These are phyloP conservation scores for Atractosteus spatula DNA, from an alignment of 2,113 vertebrate species.

Conservation along the genomic window DNA sequence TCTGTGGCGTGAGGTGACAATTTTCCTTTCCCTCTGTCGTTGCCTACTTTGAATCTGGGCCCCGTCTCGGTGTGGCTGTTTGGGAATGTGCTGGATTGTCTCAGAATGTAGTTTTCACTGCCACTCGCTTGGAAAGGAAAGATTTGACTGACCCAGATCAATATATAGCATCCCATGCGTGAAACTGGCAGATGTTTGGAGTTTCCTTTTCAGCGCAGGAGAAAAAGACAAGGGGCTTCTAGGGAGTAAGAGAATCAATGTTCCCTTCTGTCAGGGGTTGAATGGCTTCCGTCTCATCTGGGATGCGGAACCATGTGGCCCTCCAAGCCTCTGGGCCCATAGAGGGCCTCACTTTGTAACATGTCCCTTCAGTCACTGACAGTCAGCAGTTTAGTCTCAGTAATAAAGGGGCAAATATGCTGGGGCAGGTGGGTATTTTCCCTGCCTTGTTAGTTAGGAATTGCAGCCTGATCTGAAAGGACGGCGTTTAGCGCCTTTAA, in stretches of 20 bases:
- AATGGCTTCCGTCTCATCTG: constrained; percentile 42
- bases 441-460: no score
- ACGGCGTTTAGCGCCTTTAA: no score
- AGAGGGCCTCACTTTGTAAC: no score
- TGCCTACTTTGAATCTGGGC: constrained; percentile 35
- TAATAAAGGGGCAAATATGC: no score
- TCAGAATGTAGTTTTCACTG: constrained; percentile 56
- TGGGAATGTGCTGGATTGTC: constrained; percentile 58
- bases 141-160: constrained; percentile 83
- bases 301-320: neutral
- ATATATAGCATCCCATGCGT: constrained; percentile 94
- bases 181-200: constrained; percentile 94
- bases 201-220: constrained; percentile 77
- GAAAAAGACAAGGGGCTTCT: constrained; percentile 58
- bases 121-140: constrained; percentile 61
- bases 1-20: constrained; percentile 34
- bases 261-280: constrained; percentile 58
- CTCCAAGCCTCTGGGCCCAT: no score
- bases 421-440: no score
- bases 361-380: no score
- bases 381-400: no score
- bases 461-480: no score
- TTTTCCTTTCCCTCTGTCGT: constrained; percentile 36
- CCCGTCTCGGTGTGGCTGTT: constrained; percentile 39
- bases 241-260: constrained; percentile 85